phyloP scores from a whole-genome alignment of 1,140 invertebrate species.

The Pollicipes pollicipes region DNA sequence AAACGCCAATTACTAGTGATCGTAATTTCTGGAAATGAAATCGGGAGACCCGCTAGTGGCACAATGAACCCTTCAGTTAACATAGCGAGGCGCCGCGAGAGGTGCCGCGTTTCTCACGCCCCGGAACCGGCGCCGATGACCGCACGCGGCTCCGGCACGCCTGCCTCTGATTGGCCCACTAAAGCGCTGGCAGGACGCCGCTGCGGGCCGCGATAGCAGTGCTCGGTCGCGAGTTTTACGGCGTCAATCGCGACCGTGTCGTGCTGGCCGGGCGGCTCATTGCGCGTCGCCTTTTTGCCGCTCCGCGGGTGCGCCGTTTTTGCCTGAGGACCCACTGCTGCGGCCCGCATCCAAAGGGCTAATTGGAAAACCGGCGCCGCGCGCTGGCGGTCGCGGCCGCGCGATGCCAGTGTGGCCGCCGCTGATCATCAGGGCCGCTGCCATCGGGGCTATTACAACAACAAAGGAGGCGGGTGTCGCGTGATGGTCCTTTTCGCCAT shows the following conservation, averaged over 20 bases:
- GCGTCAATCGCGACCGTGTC: neutral
- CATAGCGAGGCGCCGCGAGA: neutral
- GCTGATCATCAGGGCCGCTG: too few relatives aligned
- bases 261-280: neutral
- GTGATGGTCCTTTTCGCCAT: neutral
- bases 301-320: neutral
- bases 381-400: too few relatives aligned
- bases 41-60: neutral
- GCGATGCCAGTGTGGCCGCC: neutral
- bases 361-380: neutral
- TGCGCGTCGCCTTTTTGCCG: neutral
- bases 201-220: neutral
- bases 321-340: neutral
- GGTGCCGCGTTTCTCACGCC: neutral
- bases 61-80: neutral
- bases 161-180: too few relatives aligned
- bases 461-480: neutral
- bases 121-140: neutral
- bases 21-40: neutral
- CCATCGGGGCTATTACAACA: neutral
- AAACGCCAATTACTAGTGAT: neutral
- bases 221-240: neutral
- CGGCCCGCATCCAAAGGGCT: neutral
- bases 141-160: neutral
- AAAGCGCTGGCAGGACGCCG: neutral